These are phyloP conservation scores for Notarius lentiginosus DNA, from an alignment of 2,113 vertebrate genomes.

Conservation along the genomic window DNA sequence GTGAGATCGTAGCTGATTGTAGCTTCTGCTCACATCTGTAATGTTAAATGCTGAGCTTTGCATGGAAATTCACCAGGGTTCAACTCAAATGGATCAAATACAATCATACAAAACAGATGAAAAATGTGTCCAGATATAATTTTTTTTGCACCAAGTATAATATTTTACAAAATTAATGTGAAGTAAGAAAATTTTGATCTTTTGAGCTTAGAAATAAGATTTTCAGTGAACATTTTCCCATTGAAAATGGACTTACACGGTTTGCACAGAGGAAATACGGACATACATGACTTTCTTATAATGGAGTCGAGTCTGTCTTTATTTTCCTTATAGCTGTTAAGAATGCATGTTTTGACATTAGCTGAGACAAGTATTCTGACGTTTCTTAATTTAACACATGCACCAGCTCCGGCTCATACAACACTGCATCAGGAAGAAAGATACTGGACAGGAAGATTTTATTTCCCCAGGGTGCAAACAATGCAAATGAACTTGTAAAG, in stretches of 20 bases:
- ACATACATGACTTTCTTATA: not conserved
- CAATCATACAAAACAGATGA: not conserved
- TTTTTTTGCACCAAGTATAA: not conserved
- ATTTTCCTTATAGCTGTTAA: not conserved
- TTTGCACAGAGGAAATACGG: not conserved
- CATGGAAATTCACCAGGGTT: not conserved
- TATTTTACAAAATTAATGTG: not conserved
- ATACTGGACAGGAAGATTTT: constrained; percentile 2
- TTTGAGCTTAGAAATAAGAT: too few species aligned
- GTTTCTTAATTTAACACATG: not conserved
- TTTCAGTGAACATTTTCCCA: too few species aligned
- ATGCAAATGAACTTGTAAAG: not conserved
- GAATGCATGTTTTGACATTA: not conserved
- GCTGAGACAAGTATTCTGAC: not conserved
- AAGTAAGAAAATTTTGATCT: not conserved
- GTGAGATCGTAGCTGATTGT: too few species aligned
- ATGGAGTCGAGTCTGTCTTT: not conserved
- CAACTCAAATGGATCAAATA: not conserved
- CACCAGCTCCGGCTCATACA: not conserved
- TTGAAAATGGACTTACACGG: not conserved
- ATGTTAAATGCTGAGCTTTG: too few species aligned
- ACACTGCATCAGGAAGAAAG: not conserved
- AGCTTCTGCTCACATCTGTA: too few species aligned
- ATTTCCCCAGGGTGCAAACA: not conserved
- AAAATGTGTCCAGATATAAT: not conserved